Evolutionary conservation across 1,140 invertebrate genomes (phyloP).

Genomic region (Dendroctonus ponderosae): DNA sequence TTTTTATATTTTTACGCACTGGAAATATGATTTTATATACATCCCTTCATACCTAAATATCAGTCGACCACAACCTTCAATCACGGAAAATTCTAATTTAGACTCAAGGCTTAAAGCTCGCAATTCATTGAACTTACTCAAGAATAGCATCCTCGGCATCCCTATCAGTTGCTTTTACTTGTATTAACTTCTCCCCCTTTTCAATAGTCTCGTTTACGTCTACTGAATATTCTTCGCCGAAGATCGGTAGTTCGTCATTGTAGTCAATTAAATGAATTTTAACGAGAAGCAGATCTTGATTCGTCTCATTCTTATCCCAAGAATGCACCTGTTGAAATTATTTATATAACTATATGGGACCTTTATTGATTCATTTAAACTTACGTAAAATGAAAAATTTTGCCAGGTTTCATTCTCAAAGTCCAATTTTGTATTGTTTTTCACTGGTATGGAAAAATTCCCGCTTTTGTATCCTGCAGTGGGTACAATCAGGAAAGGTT

Average conservation of each 20-base stretch:
- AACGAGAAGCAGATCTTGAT: constrained; percentile 49
- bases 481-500: constrained; percentile 57
- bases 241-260: constrained; percentile 61
- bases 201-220: constrained; percentile 54
- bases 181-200: constrained; percentile 49
- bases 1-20: too few species aligned
- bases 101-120: not conserved
- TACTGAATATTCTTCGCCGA: constrained; percentile 47
- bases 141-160: constrained; percentile 56
- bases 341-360: not conserved
- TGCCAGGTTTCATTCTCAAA: constrained; percentile 54
- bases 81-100: too few species aligned
- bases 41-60: too few species aligned
- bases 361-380: constrained; percentile 4
- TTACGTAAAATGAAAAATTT: constrained; percentile 50
- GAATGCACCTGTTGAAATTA: constrained; percentile 50
- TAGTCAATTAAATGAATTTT: constrained; percentile 56
- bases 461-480: constrained; percentile 55
- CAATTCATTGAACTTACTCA: constrained; percentile 48
- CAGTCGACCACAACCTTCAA: too few species aligned
- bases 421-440: constrained; percentile 55
- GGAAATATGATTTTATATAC: too few species aligned
- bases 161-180: constrained; percentile 52
- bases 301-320: constrained; percentile 47
- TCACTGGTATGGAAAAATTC: constrained; percentile 56